Conservation (phyloP, 2,113 vertebrate genomes). For the Erythrolamprus reginae region DNA sequence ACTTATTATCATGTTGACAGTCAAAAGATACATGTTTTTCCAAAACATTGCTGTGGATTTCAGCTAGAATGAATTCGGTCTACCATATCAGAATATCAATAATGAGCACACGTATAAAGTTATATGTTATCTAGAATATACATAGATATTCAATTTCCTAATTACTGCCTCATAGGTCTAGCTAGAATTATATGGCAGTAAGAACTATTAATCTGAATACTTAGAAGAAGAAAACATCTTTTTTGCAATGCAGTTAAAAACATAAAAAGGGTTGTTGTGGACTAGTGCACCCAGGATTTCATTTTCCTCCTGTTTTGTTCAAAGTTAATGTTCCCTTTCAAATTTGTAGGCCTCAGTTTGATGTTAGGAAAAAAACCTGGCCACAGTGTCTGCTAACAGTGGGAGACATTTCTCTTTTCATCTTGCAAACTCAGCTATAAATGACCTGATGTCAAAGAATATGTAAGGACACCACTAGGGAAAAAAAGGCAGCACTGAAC, state of each 20-base stretch:
- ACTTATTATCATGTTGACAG: slow-evolving; percentile 7
- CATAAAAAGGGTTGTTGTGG: not conserved
- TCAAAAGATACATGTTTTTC: not conserved
- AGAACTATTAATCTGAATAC: not conserved
- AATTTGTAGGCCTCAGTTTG: slow-evolving; percentile 48
- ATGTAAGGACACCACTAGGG: slow-evolving; percentile 48
- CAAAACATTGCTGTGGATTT: slow-evolving; percentile 18
- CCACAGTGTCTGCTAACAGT: slow-evolving; percentile 52
- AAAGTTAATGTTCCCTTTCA: slow-evolving; percentile 62
- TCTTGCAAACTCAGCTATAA: slow-evolving; percentile 58
- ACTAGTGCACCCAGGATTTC: slow-evolving; percentile 10
- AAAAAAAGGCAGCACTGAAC: slow-evolving; percentile 50
- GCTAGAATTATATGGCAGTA: not conserved
- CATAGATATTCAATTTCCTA: not conserved
- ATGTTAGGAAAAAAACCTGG: slow-evolving; percentile 58
- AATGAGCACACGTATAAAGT: slow-evolving; percentile 19
- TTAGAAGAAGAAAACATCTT: not conserved
- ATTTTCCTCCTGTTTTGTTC: slow-evolving; percentile 31
- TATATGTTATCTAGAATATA: not conserved
- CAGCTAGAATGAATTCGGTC: slow-evolving; percentile 31
- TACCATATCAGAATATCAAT: slow-evolving; percentile 21
- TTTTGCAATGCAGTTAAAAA: not conserved
- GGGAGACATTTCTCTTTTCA: slow-evolving; percentile 66
- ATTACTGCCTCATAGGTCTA: not conserved
- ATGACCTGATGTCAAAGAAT: slow-evolving; percentile 60